These are phyloP conservation scores for Fundulus diaphanus DNA, from an alignment of 2,797 vertebrate genomes.

Conservation along the genomic window DNA sequence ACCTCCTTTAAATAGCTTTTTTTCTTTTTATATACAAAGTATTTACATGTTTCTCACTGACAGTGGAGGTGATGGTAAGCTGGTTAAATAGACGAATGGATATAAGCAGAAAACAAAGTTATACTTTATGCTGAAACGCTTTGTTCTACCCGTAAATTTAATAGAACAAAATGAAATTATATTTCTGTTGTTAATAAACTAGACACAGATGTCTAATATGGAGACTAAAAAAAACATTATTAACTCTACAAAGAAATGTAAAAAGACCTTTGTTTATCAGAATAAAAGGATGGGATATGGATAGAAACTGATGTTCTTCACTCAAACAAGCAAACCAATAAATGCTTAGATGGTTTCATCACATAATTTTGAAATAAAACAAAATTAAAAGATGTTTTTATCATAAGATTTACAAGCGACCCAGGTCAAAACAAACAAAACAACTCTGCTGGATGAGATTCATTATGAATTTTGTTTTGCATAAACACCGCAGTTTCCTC, in stretches of 20 bases:
- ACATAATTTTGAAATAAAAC: conserved; percentile 4
- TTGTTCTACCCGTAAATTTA: not conserved
- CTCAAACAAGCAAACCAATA: not conserved
- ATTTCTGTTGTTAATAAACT: not conserved
- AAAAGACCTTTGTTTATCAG: not conserved
- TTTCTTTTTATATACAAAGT: conserved; percentile 59
- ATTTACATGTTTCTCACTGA: conserved; percentile 50
- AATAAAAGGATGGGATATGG: not conserved
- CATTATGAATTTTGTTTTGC: not conserved
- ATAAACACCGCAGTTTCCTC: not conserved
- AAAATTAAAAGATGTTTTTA: not conserved
- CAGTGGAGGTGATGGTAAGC: not conserved
- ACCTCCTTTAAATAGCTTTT: conserved; percentile 55
- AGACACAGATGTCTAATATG: not conserved
- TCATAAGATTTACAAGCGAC: not conserved
- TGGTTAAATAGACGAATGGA: not conserved
- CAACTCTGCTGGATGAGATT: not conserved
- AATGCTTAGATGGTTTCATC: not conserved
- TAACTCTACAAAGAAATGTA: not conserved
- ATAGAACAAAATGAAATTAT: conserved; percentile 1
- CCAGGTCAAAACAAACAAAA: not conserved
- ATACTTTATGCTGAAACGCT: not conserved
- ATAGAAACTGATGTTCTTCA: not conserved
- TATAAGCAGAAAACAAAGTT: conserved; percentile 1
- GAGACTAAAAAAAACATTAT: not conserved